These are phyloP conservation scores for Atrichornis clamosus DNA, from an alignment of 2,113 vertebrate genomes.

Conservation along the genomic window DNA sequence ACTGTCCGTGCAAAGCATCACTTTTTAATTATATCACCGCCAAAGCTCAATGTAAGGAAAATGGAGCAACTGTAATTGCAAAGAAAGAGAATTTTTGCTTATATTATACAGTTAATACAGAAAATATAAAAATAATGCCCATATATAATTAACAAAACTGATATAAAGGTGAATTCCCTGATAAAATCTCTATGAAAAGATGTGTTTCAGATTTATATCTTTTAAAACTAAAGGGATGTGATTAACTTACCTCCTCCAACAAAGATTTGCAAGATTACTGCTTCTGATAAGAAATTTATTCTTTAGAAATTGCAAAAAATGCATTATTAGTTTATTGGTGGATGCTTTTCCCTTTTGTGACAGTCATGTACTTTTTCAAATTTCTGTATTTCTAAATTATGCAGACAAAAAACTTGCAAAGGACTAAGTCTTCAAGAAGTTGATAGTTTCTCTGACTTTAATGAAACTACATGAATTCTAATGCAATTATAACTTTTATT, in stretches of 20 bases:
- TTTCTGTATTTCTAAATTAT: background rate
- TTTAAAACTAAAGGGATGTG: background rate
- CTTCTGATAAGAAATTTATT: background rate
- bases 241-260: background rate
- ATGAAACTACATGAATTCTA: background rate
- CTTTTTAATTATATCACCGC: constrained; percentile 67
- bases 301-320: background rate
- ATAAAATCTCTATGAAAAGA: background rate
- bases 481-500: background rate
- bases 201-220: background rate
- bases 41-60: background rate
- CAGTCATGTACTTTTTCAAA: background rate
- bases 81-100: constrained; percentile 1
- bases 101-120: background rate
- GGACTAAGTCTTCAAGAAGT: background rate
- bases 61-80: constrained; percentile 29
- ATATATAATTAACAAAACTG: background rate
- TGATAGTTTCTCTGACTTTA: background rate
- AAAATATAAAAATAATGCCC: constrained; percentile 5
- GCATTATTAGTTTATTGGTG: background rate
- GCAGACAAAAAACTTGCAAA: background rate
- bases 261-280: background rate
- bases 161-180: background rate
- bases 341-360: background rate
- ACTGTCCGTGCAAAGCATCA: constrained; percentile 50